phyloP scores from a whole-genome alignment of 1,140 invertebrate species.

The Atta colombica region DNA sequence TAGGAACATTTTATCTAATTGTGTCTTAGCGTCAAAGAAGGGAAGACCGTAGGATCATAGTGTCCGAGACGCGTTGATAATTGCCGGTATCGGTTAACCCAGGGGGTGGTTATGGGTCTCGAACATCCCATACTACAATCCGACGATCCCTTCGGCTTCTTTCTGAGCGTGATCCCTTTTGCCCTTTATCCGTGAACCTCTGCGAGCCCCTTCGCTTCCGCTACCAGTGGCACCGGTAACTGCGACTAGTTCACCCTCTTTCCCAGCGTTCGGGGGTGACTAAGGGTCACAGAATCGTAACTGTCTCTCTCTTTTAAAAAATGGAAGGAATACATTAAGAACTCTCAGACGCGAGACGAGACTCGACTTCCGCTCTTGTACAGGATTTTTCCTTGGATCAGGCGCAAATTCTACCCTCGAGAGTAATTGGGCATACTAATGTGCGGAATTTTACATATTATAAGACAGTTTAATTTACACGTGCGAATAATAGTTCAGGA shows the following conservation, averaged over 20 bases:
- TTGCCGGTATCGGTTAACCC: conserved; percentile 87
- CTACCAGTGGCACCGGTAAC: conserved; percentile 75
- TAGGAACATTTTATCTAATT: conserved; percentile 13
- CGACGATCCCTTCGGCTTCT: conserved; percentile 70
- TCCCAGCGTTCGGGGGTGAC: conserved; percentile 72
- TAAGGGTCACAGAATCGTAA: conserved; percentile 75
- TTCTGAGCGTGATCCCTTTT: conserved; percentile 77
- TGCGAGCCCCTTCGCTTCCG: conserved; percentile 85
- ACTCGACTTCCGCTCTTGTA: conserved; percentile 64
- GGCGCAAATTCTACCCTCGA: conserved; percentile 21
- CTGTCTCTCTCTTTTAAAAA: conserved; percentile 75
- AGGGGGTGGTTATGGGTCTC: conserved; percentile 75
- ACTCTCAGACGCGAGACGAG: conserved; percentile 62
- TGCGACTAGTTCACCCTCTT: conserved; percentile 74
- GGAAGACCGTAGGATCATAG: conserved; percentile 67
- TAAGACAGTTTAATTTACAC: not conserved
- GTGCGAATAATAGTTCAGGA: not conserved
- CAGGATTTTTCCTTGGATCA: conserved; percentile 13
- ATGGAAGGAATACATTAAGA: conserved; percentile 76
- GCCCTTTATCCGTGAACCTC: conserved; percentile 81
- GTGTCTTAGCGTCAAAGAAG: not conserved
- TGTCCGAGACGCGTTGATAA: conserved; percentile 85
- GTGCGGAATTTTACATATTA: not conserved
- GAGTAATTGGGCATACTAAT: conserved; percentile 26
- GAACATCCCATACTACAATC: conserved; percentile 63